phyloP scores from a whole-genome alignment of 1,140 invertebrate genomes.

The Drosophila nikananu region DNA sequence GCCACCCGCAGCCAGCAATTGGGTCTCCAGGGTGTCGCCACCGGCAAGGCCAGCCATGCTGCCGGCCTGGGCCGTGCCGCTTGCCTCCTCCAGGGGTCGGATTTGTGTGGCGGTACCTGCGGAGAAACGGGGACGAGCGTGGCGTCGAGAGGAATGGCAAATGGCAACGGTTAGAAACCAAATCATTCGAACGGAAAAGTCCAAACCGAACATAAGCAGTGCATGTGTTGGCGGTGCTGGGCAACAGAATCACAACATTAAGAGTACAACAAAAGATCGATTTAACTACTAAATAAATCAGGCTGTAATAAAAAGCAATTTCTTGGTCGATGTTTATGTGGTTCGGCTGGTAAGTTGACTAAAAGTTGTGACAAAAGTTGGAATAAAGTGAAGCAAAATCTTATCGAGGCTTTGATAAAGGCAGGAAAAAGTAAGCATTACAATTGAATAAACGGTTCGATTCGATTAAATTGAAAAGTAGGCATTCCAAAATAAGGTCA shows the following conservation, averaged over 20 bases:
- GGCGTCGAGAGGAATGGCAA: slow-evolving; percentile 53
- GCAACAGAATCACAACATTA: slow-evolving; percentile 59
- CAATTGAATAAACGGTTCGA: slow-evolving; percentile 13
- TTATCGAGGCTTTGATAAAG: slow-evolving; percentile 32
- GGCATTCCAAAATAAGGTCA: slow-evolving; percentile 7
- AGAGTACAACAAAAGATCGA: slow-evolving; percentile 44
- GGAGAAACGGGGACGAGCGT: slow-evolving; percentile 41
- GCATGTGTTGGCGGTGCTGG: slow-evolving; percentile 24
- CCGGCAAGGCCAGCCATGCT: slow-evolving; percentile 22
- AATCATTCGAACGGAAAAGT: slow-evolving; percentile 35
- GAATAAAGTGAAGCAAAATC: slow-evolving; percentile 12
- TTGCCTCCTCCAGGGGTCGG: slow-evolving; percentile 67
- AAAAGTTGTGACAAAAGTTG: background rate
- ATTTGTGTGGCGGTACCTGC: slow-evolving; percentile 76
- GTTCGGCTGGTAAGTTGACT: slow-evolving; percentile 4
- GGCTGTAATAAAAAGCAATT: slow-evolving; percentile 41
- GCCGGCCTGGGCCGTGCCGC: slow-evolving; percentile 42
- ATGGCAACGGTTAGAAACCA: slow-evolving; percentile 51
- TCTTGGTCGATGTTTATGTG: background rate
- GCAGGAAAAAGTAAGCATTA: slow-evolving; percentile 34
- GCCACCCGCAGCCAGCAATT: slow-evolving; percentile 34
- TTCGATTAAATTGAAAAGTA: slow-evolving; percentile 6
- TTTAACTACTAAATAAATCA: slow-evolving; percentile 19
- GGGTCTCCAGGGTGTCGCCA: slow-evolving; percentile 57
- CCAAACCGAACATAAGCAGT: slow-evolving; percentile 34